Percentiles rank a stretch among this genome's conserved stretches.
phyloP scores from a whole-genome alignment of 53 echinoderm and acorn worm species.

The Temnopleurus reevesii region DNA sequence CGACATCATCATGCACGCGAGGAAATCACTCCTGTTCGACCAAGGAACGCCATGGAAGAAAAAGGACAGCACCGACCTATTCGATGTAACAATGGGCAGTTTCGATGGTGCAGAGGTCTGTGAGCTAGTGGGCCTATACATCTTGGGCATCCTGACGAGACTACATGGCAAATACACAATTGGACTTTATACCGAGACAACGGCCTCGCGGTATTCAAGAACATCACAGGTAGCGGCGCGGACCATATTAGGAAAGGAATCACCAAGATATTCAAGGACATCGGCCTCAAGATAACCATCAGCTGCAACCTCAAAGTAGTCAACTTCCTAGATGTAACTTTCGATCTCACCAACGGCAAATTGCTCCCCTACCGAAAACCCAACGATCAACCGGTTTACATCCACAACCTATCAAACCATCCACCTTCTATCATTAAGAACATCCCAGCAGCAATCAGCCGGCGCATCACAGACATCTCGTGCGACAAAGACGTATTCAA shows the following conservation, averaged over 20 bases:
- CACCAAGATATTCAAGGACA: conserved; percentile 13
- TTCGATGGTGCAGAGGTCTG: conserved; percentile 56
- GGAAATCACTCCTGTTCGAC: conserved; percentile 52
- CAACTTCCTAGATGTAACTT: conserved; percentile 50
- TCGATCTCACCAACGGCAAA: conserved; percentile 34
- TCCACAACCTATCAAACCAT: conserved; percentile 51
- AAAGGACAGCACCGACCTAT: conserved; percentile 9
- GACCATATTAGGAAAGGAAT: conserved; percentile 39
- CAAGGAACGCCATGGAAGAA: conserved; percentile 32
- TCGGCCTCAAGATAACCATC: conserved; percentile 51
- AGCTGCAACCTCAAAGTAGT: conserved; percentile 39
- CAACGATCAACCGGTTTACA: conserved; percentile 9
- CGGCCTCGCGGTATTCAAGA: conserved; percentile 46
- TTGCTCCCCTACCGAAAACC: conserved; percentile 43
- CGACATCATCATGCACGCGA: conserved; percentile 47
- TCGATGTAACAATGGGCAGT: conserved; percentile 57
- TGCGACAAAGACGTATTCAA: conserved; percentile 32
- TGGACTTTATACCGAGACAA: conserved; percentile 59
- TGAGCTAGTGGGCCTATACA: conserved; percentile 55
- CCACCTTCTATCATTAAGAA: conserved; percentile 47
- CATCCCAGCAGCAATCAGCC: conserved; percentile 33
- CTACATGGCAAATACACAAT: background rate
- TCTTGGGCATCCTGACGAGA: background rate
- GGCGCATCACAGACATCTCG: conserved; percentile 42
- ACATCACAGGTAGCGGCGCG: background rate